Percentiles rank a stretch among this genome's conserved stretches.
phyloP scores from a whole-genome alignment of 2,797 vertebrate genomes.

The Poeciliopsis presidionis region DNA sequence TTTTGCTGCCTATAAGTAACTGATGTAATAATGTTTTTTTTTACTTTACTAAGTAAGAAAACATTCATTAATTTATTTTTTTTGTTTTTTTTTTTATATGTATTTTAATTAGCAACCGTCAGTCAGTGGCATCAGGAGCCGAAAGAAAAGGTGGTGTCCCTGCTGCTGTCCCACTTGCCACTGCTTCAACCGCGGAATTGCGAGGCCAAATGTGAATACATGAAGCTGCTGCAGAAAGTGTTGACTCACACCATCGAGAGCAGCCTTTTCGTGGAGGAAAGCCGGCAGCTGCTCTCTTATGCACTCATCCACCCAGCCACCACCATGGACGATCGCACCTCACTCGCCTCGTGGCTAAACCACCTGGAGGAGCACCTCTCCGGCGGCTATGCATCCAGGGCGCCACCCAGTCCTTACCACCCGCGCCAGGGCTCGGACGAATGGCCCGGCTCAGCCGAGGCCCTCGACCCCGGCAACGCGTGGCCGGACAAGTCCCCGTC shows the following conservation, averaged over 20 bases:
- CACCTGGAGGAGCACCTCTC: constrained; percentile 94
- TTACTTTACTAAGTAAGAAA: background rate
- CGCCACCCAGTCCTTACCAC: constrained; percentile 83
- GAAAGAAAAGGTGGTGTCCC: constrained; percentile 91
- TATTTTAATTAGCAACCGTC: constrained; percentile 82
- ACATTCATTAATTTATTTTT: constrained; percentile 12
- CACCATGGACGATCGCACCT: constrained; percentile 93
- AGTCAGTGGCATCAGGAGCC: constrained; percentile 96
- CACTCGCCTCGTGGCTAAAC: constrained; percentile 93
- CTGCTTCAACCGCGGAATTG: constrained; percentile 93
- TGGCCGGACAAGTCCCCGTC: constrained; percentile 88
- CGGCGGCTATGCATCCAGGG: constrained; percentile 79
- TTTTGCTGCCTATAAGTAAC: background rate
- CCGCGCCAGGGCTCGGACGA: constrained; percentile 90
- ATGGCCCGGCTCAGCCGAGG: constrained; percentile 86
- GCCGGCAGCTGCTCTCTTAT: constrained; percentile 93
- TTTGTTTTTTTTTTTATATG: background rate
- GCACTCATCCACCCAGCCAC: constrained; percentile 98
- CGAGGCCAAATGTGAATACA: constrained; percentile 95
- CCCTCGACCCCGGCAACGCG: constrained; percentile 82
- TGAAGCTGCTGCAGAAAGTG: constrained; percentile 94
- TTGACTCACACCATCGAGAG: constrained; percentile 94
- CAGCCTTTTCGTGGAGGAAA: constrained; percentile 95
- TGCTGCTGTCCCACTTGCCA: constrained; percentile 92
- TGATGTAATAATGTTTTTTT: background rate